phyloP scores from a whole-genome alignment of 1,140 invertebrate species.

The Drosophila sulfurigaster region DNA sequence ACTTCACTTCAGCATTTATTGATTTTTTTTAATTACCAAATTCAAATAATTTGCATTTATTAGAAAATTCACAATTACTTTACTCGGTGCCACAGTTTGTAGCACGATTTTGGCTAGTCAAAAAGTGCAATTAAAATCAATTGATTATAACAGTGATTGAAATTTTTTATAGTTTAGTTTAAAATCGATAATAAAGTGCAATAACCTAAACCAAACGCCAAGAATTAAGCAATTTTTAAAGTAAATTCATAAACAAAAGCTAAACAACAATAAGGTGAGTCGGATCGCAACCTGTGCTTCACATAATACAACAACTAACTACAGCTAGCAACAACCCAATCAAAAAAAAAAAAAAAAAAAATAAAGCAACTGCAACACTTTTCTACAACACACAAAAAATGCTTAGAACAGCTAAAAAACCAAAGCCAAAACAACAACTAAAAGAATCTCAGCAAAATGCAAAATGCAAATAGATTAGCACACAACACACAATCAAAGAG shows the following conservation, averaged over 20 bases:
- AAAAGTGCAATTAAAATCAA: background rate
- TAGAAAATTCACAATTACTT: no score
- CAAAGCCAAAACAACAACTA: slow-evolving; percentile 8
- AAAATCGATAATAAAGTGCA: background rate
- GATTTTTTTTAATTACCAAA: no score
- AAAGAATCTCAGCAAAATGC: slow-evolving; percentile 47
- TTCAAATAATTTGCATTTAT: no score
- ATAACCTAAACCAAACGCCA: background rate
- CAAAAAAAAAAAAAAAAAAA: slow-evolving; percentile 36
- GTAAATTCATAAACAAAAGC: slow-evolving; percentile 1
- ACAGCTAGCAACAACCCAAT: slow-evolving; percentile 35
- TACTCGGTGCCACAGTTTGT: no score
- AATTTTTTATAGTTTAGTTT: background rate
- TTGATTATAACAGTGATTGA: background rate
- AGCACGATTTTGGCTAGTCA: background rate
- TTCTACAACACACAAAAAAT: slow-evolving; percentile 37
- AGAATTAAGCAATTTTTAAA: slow-evolving; percentile 4
- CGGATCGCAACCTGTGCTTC: slow-evolving; percentile 12
- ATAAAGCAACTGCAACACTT: slow-evolving; percentile 40
- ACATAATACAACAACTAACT: slow-evolving; percentile 18
- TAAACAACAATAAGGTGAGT: slow-evolving; percentile 46
- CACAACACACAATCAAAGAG: slow-evolving; percentile 15
- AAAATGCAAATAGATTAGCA: slow-evolving; percentile 75
- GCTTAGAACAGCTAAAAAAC: slow-evolving; percentile 58
- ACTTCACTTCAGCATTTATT: background rate